Evolutionary conservation across 2,113 vertebrate genomes (phyloP).

Genomic region (Ceyx cyanopectus): DNA sequence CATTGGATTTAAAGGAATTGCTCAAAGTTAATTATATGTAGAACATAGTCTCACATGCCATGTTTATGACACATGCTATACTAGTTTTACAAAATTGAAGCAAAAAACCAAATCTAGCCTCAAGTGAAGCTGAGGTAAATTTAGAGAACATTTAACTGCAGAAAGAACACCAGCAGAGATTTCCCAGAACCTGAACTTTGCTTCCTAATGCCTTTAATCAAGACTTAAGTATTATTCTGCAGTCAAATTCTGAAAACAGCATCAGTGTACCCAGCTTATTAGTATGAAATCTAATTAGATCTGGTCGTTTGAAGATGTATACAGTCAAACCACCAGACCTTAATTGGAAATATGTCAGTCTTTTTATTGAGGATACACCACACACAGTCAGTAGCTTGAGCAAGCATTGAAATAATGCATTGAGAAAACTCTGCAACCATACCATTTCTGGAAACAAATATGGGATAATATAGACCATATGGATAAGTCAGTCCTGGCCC

Average conservation of each 20-base stretch:
- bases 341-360: neutral
- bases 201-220: neutral
- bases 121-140: neutral
- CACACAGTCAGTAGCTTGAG: neutral
- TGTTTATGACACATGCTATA: neutral
- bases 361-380: neutral
- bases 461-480: neutral
- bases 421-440: neutral
- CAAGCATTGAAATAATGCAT: neutral
- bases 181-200: neutral
- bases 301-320: neutral
- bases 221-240: neutral
- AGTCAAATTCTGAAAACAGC: neutral
- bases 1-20: neutral
- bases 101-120: neutral
- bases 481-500: neutral
- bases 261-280: neutral
- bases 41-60: neutral
- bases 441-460: neutral
- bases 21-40: neutral
- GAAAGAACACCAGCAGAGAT: neutral
- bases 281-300: neutral
- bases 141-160: neutral
- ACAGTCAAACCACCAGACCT: neutral
- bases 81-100: neutral